Conservation (phyloP, 1,140 invertebrate species). For the Brachionus manjavacas region DNA sequence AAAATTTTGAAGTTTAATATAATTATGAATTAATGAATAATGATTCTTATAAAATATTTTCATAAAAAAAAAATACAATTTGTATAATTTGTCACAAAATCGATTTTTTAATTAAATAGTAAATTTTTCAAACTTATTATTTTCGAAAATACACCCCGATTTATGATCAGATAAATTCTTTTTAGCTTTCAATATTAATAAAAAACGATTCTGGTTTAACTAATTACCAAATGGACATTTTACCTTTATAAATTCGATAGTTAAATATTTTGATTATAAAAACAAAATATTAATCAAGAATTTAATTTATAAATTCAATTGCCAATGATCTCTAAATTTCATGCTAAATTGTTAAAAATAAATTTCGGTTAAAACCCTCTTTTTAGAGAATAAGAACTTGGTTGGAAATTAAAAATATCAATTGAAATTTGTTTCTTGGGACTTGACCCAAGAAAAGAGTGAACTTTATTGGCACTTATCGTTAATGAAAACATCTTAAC, state of each 20-base stretch:
- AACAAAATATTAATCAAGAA: not conserved
- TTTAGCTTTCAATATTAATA: too few species aligned
- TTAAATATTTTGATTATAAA: not conserved
- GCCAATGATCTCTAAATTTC: not conserved
- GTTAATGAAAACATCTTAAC: not conserved
- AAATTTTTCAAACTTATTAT: not conserved
- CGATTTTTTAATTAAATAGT: not conserved
- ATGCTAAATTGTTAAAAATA: not conserved
- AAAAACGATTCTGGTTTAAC: too few species aligned
- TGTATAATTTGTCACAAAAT: not conserved
- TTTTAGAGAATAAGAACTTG: not conserved
- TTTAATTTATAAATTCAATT: not conserved
- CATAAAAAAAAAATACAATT: not conserved
- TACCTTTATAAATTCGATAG: not conserved
- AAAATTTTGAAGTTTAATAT: too few species aligned
- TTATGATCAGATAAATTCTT: too few species aligned
- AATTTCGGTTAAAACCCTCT: not conserved
- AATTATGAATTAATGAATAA: too few species aligned
- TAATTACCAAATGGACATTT: not conserved
- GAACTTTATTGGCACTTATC: not conserved
- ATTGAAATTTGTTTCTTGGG: not conserved
- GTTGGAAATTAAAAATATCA: not conserved
- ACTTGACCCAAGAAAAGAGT: not conserved
- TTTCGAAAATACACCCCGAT: not conserved
- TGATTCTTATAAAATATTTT: too few species aligned